Evolutionary conservation across 2,113 vertebrate species (phyloP).

Genomic region (Gnathonemus echidnorhynchus): DNA sequence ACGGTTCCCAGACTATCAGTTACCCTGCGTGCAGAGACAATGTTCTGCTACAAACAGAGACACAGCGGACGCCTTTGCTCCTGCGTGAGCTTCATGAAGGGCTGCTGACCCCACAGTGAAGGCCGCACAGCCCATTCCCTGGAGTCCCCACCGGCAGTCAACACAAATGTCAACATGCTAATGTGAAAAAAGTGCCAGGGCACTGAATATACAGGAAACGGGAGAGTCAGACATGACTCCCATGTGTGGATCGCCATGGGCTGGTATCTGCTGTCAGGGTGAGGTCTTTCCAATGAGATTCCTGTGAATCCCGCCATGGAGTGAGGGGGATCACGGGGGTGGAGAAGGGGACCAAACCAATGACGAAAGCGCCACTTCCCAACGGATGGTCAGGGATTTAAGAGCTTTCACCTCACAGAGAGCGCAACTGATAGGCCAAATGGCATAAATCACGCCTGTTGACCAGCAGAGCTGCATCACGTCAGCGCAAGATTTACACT

Average conservation of each 20-base stretch:
- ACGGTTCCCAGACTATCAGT: conserved; percentile 65
- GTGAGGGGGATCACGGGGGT: background rate
- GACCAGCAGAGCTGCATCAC: conserved; percentile 1
- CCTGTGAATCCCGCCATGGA: too few relatives aligned
- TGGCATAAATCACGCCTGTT: background rate
- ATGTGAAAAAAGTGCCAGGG: background rate
- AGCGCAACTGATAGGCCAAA: background rate
- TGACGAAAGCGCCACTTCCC: background rate
- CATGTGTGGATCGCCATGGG: background rate
- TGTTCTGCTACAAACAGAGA: conserved; percentile 28
- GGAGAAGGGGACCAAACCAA: background rate
- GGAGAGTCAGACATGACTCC: background rate
- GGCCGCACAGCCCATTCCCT: background rate
- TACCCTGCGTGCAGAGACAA: conserved; percentile 53
- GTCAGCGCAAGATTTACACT: background rate
- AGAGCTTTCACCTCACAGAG: background rate
- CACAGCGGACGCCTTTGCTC: background rate
- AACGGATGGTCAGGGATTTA: conserved; percentile 2
- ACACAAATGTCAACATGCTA: background rate
- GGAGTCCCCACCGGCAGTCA: background rate
- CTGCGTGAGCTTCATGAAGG: background rate
- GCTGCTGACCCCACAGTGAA: background rate
- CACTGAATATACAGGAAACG: background rate
- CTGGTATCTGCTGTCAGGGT: background rate
- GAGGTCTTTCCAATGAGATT: background rate